Evolutionary conservation across 2,888 invertebrate genomes (phyloP).

Genomic region (Eupsilia transversa): DNA sequence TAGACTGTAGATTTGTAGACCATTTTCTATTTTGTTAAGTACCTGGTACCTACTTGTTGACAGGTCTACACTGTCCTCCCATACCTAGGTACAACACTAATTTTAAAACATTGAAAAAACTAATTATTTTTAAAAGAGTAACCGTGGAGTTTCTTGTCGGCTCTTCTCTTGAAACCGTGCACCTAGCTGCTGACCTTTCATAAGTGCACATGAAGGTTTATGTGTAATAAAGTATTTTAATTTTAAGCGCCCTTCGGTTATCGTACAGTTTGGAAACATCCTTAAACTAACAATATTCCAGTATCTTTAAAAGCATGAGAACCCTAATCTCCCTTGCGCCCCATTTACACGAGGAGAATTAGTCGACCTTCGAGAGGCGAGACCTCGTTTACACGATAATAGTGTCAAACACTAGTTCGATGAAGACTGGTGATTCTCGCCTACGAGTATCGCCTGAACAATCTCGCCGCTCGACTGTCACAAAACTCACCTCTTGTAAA

Average conservation of each 20-base stretch:
- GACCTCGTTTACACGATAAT: neutral
- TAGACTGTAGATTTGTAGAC: too few relatives aligned
- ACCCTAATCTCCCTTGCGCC: neutral
- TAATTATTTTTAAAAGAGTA: too few relatives aligned
- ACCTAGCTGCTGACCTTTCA: too few relatives aligned
- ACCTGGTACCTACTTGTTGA: too few relatives aligned
- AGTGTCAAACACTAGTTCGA: neutral
- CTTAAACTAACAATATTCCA: neutral
- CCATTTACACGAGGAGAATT: neutral
- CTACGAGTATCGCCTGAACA: neutral
- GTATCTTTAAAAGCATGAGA: neutral
- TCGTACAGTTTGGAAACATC: neutral
- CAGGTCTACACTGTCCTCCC: too few relatives aligned
- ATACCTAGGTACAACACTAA: too few relatives aligned
- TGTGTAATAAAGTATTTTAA: too few relatives aligned
- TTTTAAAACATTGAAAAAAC: too few relatives aligned
- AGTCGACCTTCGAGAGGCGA: neutral
- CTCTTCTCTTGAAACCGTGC: too few relatives aligned
- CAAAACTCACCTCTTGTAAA: neutral
- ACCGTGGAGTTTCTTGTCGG: too few relatives aligned
- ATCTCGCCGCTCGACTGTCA: neutral
- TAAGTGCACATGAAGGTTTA: too few relatives aligned
- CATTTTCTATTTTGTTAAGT: too few relatives aligned
- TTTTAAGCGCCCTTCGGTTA: neutral
- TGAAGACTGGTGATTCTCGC: neutral